Conservation (phyloP, 2,888 invertebrate species). For the Cephus pygmeus region DNA sequence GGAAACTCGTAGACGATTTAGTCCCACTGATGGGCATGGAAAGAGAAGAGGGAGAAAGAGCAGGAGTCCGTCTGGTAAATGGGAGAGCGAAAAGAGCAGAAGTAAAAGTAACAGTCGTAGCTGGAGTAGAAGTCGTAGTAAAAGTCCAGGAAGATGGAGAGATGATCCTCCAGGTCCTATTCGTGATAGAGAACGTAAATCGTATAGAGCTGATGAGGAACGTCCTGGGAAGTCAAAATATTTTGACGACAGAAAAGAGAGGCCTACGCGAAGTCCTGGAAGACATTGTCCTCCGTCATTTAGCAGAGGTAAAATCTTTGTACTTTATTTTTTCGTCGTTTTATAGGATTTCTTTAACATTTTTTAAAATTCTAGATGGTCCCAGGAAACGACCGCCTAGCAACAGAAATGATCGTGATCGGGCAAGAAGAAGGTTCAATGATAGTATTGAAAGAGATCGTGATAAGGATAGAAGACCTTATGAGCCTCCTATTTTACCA, state of each 20-base stretch:
- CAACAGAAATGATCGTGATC: constrained; percentile 43
- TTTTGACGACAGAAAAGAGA: constrained; percentile 49
- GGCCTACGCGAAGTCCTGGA: constrained; percentile 48
- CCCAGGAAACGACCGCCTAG: constrained; percentile 15
- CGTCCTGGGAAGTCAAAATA: constrained; percentile 34
- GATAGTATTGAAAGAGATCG: constrained; percentile 42
- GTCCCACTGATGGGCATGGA: constrained; percentile 39
- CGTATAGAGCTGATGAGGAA: constrained; percentile 41
- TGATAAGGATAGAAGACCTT: constrained; percentile 45
- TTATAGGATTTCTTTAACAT: neutral
- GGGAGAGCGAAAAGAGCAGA: constrained; percentile 51
- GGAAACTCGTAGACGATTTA: constrained; percentile 41
- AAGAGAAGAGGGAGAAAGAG: constrained; percentile 30
- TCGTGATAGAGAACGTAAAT: constrained; percentile 21
- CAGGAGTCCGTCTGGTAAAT: constrained; percentile 44
- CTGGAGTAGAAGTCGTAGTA: constrained; percentile 56
- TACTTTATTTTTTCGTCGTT: neutral
- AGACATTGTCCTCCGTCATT: constrained; percentile 29
- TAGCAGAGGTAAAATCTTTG: neutral
- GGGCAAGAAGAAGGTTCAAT: constrained; percentile 38
- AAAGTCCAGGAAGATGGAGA: constrained; percentile 52
- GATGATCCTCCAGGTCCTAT: constrained; percentile 24
- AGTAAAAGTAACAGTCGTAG: constrained; percentile 51
- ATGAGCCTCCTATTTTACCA: constrained; percentile 57
- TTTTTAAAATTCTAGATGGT: neutral